These are phyloP conservation scores for Callyntrura guangdongensis DNA, from an alignment of 2,888 invertebrate species.

Conservation along the genomic window DNA sequence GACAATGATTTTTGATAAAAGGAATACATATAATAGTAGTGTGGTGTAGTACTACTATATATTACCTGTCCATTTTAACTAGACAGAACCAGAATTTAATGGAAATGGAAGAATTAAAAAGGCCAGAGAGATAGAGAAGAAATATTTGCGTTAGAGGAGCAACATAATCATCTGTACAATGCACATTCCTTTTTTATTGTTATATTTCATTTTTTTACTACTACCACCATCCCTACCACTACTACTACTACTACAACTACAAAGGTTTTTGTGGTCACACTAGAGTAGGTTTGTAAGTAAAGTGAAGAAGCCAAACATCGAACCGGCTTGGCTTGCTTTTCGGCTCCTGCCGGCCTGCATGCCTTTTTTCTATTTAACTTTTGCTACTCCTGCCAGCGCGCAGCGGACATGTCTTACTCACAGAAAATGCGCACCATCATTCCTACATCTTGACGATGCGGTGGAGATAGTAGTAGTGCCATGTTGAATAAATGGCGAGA, in stretches of 20 bases:
- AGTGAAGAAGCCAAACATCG: conserved; percentile 76
- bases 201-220: conserved; percentile 60
- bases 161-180: conserved; percentile 34
- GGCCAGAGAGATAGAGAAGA: conserved; percentile 45
- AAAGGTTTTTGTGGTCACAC: conserved; percentile 71
- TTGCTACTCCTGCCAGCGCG: background rate
- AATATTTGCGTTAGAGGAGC: conserved; percentile 27
- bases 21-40: conserved; percentile 19
- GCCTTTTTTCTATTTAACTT: conserved; percentile 17
- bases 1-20: conserved; percentile 42
- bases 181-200: conserved; percentile 68
- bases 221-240: background rate
- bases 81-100: conserved; percentile 73
- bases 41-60: conserved; percentile 4
- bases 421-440: background rate
- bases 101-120: conserved; percentile 65
- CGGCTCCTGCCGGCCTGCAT: conserved; percentile 68
- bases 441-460: background rate
- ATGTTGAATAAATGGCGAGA: background rate
- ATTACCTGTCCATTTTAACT: conserved; percentile 44
- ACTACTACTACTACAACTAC: background rate
- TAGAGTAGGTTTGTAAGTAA: conserved; percentile 75
- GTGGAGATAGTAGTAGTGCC: background rate
- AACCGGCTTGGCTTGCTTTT: conserved; percentile 76
- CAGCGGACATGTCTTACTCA: too few relatives aligned